A percentile compares a stretch with the other conserved stretches of the same genome.
Evolutionary conservation across 2,797 vertebrate genomes (phyloP).

Genomic region (Arnoldichthys spilopterus): DNA sequence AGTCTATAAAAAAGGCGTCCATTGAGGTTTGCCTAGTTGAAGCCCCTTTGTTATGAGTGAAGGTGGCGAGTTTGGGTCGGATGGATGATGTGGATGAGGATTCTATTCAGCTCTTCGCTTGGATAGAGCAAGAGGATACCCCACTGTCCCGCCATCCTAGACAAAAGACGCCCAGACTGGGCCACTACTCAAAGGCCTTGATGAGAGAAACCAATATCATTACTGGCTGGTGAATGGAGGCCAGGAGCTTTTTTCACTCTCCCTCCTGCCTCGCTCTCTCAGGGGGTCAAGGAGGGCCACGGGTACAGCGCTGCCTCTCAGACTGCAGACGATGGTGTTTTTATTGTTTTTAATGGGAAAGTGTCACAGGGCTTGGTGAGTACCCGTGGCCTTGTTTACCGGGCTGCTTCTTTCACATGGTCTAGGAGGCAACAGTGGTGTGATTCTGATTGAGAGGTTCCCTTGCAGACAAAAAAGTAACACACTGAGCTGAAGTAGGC

Average conservation of each 20-base stretch:
- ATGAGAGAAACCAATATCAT: conserved; percentile 80
- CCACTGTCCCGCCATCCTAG: conserved; percentile 59
- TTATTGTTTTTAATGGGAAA: conserved; percentile 70
- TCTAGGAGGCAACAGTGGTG: conserved; percentile 3
- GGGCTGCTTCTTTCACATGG: conserved; percentile 14
- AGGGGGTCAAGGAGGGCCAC: conserved; percentile 65
- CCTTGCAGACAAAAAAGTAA: conserved; percentile 3
- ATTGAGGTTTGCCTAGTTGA: conserved; percentile 24
- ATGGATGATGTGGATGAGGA: conserved; percentile 27
- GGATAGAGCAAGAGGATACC: conserved; percentile 67
- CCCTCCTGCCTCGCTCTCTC: not conserved
- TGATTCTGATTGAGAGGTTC: conserved; percentile 14
- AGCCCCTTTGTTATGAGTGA: conserved; percentile 44
- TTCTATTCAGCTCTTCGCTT: conserved; percentile 45
- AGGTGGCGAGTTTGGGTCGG: conserved; percentile 39
- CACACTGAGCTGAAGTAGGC: not conserved
- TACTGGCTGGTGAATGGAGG: conserved; percentile 67
- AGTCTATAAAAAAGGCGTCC: conserved; percentile 2
- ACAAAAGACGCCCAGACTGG: conserved; percentile 72
- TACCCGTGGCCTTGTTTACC: conserved; percentile 47
- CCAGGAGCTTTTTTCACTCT: conserved; percentile 27
- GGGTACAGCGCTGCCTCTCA: conserved; percentile 55
- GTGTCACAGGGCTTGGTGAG: conserved; percentile 59
- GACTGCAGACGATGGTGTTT: conserved; percentile 67
- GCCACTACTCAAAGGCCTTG: conserved; percentile 66